phyloP scores from a whole-genome alignment of 2,113 vertebrate genomes.

The Petroica traversi region DNA sequence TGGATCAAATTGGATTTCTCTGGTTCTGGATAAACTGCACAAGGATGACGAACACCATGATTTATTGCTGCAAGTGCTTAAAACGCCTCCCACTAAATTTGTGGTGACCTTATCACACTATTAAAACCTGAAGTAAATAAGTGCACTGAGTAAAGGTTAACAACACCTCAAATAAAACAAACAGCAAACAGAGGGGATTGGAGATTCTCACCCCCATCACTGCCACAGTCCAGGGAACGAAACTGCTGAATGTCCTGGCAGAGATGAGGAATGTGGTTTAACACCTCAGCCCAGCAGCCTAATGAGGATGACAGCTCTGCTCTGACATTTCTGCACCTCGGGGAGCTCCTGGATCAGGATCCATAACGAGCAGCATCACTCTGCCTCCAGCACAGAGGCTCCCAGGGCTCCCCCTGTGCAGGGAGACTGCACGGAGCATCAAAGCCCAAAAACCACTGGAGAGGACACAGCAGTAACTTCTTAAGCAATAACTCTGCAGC shows the following conservation, averaged over 20 bases:
- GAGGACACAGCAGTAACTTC: background rate
- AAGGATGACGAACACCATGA: slow-evolving; percentile 25
- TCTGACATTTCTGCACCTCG: background rate
- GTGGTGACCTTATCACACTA: slow-evolving; percentile 62
- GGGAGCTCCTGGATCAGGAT: background rate
- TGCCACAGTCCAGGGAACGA: background rate
- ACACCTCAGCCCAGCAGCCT: background rate
- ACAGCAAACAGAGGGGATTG: background rate
- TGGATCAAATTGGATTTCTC: slow-evolving; percentile 71
- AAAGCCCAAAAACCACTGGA: background rate
- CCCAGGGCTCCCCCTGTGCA: background rate
- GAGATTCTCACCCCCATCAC: background rate
- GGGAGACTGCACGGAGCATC: background rate
- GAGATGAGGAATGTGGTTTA: background rate
- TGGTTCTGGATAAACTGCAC: slow-evolving; percentile 38
- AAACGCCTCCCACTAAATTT: slow-evolving; percentile 68
- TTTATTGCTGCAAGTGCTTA: slow-evolving; percentile 69
- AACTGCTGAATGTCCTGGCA: background rate
- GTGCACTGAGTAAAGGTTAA: slow-evolving; percentile 63
- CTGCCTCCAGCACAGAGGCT: background rate
- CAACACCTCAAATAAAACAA: slow-evolving; percentile 60
- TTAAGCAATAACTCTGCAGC: background rate
- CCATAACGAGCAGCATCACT: background rate
- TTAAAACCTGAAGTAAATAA: slow-evolving; percentile 61
- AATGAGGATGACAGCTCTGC: accelerated